These are phyloP conservation scores for Diorhabda elongata DNA, from an alignment of 1,140 invertebrate genomes.

Conservation along the genomic window DNA sequence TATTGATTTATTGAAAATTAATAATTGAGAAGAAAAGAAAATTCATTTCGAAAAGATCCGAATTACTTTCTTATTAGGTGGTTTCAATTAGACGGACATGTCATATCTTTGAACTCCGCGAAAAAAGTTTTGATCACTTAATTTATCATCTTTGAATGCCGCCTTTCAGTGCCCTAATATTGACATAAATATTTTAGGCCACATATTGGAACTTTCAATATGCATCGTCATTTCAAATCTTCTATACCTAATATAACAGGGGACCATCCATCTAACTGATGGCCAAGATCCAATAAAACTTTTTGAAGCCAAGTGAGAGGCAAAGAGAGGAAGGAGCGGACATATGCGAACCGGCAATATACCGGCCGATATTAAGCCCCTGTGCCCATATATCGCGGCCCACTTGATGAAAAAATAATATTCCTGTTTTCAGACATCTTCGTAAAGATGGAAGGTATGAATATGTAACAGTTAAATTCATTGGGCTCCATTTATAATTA, in stretches of 20 bases:
- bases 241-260: background rate
- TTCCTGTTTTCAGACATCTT: background rate
- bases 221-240: background rate
- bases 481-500: too few species aligned
- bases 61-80: too few species aligned
- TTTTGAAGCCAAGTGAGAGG: background rate
- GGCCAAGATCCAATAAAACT: constrained; percentile 2
- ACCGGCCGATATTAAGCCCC: constrained; percentile 1
- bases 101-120: too few species aligned
- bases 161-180: background rate
- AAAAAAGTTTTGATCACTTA: too few species aligned
- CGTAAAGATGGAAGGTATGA: too few species aligned
- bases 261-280: background rate
- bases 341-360: background rate
- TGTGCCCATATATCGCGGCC: background rate
- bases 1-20: too few species aligned
- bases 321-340: background rate
- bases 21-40: too few species aligned
- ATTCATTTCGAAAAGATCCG: too few species aligned
- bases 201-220: constrained; percentile 4
- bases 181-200: background rate
- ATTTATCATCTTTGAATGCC: too few species aligned
- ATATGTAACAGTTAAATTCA: too few species aligned
- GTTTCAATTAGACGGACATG: too few species aligned
- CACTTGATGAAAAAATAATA: constrained; percentile 1